Base-by-base conservation (phyloP, 2,797 vertebrate species). In the Melanotaenia pygmaea region DNA sequence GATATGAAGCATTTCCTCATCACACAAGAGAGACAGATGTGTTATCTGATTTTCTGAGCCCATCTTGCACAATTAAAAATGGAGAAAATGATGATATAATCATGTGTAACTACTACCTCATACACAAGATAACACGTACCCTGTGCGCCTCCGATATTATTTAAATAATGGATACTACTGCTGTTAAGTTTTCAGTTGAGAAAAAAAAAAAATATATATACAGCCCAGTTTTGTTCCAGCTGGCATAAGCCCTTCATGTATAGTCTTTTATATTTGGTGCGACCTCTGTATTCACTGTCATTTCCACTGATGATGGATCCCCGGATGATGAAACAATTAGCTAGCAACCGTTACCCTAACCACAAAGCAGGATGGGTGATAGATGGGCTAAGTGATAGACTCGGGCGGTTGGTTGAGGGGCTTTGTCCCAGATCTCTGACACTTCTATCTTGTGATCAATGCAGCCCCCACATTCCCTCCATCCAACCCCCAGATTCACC, bases 311-410 rank as follows among this genome's bases (percentile, higher is more conserved):
- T 81, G 79, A 81, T 65, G 69, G 74, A 96, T 96, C 94, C 94
- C 85, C 90, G 92, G 92, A 95, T 96, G 95, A 97, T 96, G 93
- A 96, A 96, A 95, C 92, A 92, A 96, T 95, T 95, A 95, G 93
- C 88, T 94, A 90, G 91, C 88, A 88, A 93, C 93, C 91, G 91
- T 93, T 95, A 91, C 38, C 88, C 91, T 94, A 92, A 92, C 93
- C 93, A 94, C 93, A 94, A 94, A 90, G 92, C 86, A 81, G 83
- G 75, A 79, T 24, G 47, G 24, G 80, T 94, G 90, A 89, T 93
- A 93, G 95, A 94, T 94, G 94, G 89, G 76, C 62, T 84, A 61
- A 75, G 72, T 84, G 91, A 94, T 92, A 89, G 88, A 93, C 88
- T 92, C 77, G 22, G 86, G 81, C 64, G 34, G 79, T 85, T 67